A percentile compares a stretch with the other conserved stretches of the same genome.
phyloP scores from a whole-genome alignment of 1,140 invertebrate genomes.

The Bombus superbus region DNA sequence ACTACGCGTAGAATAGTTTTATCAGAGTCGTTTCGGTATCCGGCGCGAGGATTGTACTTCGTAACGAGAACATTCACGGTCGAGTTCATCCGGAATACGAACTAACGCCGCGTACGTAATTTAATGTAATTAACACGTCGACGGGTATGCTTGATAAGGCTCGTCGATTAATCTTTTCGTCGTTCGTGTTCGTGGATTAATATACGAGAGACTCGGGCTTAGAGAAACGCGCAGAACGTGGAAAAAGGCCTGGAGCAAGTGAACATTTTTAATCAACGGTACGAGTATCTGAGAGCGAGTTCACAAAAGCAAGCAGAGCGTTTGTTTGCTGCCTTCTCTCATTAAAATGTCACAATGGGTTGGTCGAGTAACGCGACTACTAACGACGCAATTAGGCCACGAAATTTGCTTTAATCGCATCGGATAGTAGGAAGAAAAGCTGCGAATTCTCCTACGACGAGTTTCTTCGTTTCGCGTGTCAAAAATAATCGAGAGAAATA shows the following conservation, averaged over 20 bases:
- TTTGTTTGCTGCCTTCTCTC: slow-evolving; percentile 19
- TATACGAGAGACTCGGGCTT: no score
- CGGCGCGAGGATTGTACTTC: background rate
- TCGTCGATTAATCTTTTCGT: background rate
- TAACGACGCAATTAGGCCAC: slow-evolving; percentile 32
- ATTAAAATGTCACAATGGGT: slow-evolving; percentile 19
- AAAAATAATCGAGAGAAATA: no score
- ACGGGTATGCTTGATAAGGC: no score
- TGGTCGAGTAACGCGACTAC: slow-evolving; percentile 18
- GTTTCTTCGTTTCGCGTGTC: background rate
- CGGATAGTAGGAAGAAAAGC: background rate
- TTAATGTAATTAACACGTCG: background rate
- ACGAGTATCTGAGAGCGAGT: background rate
- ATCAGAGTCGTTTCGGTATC: background rate
- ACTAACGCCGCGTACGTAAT: background rate
- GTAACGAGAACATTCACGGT: background rate
- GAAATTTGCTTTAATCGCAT: slow-evolving; percentile 39
- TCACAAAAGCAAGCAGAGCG: background rate
- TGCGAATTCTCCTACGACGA: background rate
- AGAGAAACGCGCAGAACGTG: background rate
- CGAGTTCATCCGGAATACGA: background rate
- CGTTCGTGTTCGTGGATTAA: background rate
- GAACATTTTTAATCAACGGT: slow-evolving; percentile 7
- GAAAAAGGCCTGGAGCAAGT: background rate
- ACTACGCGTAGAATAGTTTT: background rate